phyloP scores from a whole-genome alignment of 2,113 vertebrate species.

The Pogona vitticeps region DNA sequence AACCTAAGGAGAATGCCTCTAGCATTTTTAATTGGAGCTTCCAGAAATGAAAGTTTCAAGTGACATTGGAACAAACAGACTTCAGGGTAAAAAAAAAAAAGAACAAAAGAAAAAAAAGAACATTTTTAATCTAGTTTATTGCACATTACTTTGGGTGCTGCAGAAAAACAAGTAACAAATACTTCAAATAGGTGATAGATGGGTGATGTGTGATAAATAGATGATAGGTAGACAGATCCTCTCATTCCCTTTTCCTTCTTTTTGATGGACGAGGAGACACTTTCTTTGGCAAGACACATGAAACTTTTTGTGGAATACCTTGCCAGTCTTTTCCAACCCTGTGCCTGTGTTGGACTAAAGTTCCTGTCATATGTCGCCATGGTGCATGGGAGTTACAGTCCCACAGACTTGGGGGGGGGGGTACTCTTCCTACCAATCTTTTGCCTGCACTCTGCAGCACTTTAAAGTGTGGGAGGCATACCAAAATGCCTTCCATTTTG shows the following conservation, averaged over 20 bases:
- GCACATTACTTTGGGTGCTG: no score
- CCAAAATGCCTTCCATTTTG: not conserved
- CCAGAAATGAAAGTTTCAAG: no score
- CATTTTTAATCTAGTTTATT: not conserved
- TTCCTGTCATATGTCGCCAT: not conserved
- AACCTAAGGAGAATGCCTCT: not conserved
- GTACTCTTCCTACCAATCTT: not conserved
- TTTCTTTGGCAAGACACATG: not conserved
- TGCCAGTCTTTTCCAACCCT: no score
- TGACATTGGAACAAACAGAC: not conserved
- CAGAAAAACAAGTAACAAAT: no score
- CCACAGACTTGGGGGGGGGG: not conserved
- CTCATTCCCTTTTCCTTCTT: not conserved
- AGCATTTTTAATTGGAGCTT: not conserved
- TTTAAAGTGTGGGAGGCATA: no score
- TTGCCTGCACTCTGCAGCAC: not conserved
- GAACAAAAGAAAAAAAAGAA: not conserved
- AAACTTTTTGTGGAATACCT: not conserved
- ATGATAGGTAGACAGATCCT: not conserved
- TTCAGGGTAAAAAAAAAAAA: not conserved
- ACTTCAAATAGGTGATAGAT: no score
- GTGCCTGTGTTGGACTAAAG: not conserved
- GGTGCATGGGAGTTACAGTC: not conserved
- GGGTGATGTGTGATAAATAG: no score
- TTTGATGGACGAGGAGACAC: not conserved